Conservation (phyloP, 2,888 invertebrate species). For the Polietes domitor region DNA sequence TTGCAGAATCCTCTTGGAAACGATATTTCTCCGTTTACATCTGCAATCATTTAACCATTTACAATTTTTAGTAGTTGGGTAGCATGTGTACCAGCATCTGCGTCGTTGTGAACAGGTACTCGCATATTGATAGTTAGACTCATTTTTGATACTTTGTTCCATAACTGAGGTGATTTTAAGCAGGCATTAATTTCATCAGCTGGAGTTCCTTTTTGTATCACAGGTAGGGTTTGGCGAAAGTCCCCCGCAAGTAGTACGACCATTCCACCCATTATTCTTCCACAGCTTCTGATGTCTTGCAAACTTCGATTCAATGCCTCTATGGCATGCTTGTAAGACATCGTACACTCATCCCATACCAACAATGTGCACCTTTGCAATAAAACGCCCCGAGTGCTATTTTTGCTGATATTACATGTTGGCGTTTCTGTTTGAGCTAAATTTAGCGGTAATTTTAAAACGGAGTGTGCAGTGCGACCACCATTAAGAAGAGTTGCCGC, state of each 20-base stretch:
- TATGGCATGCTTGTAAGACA: too few relatives aligned
- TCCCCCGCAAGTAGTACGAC: background rate
- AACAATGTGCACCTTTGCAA: too few relatives aligned
- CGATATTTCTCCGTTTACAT: background rate
- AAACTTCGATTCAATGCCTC: background rate
- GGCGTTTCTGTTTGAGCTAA: too few relatives aligned
- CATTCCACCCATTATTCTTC: background rate
- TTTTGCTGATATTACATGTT: too few relatives aligned
- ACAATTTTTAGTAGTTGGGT: background rate
- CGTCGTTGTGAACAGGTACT: too few relatives aligned
- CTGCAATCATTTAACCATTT: background rate
- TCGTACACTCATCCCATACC: too few relatives aligned
- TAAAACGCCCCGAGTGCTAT: too few relatives aligned
- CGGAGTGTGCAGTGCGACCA: too few relatives aligned
- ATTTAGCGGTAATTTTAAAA: too few relatives aligned
- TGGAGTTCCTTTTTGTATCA: background rate
- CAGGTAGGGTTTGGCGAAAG: background rate
- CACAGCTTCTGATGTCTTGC: background rate
- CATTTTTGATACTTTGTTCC: background rate
- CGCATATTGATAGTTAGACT: constrained; percentile 9
- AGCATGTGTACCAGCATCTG: constrained; percentile 8
- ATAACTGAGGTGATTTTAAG: too few relatives aligned
- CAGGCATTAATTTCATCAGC: too few relatives aligned
- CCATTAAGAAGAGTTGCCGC: too few relatives aligned
- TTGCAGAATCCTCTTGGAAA: background rate